phyloP scores from a whole-genome alignment of 2,888 invertebrate species.

The Rosalia funebris region DNA sequence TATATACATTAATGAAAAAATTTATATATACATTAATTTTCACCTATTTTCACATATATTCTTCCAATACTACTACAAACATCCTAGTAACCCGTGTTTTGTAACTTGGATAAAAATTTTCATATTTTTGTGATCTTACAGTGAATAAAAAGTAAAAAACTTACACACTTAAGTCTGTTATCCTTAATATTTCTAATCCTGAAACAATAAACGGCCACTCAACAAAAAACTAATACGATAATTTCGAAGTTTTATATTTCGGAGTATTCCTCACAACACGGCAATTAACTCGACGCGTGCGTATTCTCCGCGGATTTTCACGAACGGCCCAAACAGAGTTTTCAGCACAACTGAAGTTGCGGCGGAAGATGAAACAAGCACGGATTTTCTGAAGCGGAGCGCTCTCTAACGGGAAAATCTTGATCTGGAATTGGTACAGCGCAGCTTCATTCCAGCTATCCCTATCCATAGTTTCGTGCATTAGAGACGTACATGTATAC shows the following conservation, averaged over 20 bases:
- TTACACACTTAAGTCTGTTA: constrained; percentile 20
- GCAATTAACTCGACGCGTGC: constrained; percentile 15
- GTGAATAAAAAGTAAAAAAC: not conserved
- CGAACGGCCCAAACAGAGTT: constrained; percentile 23
- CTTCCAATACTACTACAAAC: too few relatives aligned
- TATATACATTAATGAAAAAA: too few relatives aligned
- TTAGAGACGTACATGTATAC: constrained; percentile 1
- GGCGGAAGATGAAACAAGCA: constrained; percentile 25
- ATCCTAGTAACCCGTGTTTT: too few relatives aligned
- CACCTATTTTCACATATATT: too few relatives aligned
- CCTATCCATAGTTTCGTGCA: constrained; percentile 4
- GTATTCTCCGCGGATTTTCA: constrained; percentile 17
- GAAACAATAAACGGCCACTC: constrained; percentile 4
- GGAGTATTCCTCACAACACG: constrained; percentile 1
- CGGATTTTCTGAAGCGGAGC: constrained; percentile 34
- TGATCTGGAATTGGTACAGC: constrained; percentile 36
- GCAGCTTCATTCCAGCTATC: constrained; percentile 34
- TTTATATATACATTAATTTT: too few relatives aligned
- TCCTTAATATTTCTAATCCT: not conserved
- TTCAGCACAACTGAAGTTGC: constrained; percentile 26
- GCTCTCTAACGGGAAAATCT: constrained; percentile 41
- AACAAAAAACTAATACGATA: constrained; percentile 9
- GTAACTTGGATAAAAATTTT: not conserved
- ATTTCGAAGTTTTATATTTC: constrained; percentile 6
- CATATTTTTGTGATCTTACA: not conserved